phyloP scores from a whole-genome alignment of 2,888 invertebrate species.

The Crocallis elinguaria region DNA sequence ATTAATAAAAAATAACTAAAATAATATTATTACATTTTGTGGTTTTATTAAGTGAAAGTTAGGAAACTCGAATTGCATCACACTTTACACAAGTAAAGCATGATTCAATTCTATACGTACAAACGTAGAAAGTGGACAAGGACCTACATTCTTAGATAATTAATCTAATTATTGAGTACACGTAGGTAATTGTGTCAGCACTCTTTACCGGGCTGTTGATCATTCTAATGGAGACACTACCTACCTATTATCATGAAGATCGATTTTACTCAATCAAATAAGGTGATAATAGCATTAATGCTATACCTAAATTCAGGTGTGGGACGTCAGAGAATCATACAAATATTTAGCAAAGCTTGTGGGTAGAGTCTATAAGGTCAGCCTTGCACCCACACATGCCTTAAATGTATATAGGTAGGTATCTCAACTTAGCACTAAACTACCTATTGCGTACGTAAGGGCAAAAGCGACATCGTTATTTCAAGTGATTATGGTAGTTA shows the following conservation, averaged over 20 bases:
- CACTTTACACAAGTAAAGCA: too few relatives aligned
- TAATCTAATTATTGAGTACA: background rate
- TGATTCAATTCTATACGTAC: too few relatives aligned
- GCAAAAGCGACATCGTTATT: constrained; percentile 36
- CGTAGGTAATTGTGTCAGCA: background rate
- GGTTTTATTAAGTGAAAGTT: too few relatives aligned
- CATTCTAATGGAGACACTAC: constrained; percentile 1
- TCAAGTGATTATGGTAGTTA: constrained; percentile 42
- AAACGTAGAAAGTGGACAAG: background rate
- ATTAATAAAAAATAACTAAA: too few relatives aligned
- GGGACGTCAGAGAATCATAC: constrained; percentile 78
- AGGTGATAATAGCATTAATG: constrained; percentile 68
- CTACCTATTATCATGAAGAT: constrained; percentile 21
- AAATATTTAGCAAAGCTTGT: constrained; percentile 74
- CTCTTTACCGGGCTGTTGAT: background rate
- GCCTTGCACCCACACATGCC: constrained; percentile 83
- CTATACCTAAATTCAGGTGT: constrained; percentile 61
- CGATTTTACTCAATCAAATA: constrained; percentile 49
- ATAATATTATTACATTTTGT: too few relatives aligned
- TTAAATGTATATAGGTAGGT: constrained; percentile 73
- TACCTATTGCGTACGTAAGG: constrained; percentile 36
- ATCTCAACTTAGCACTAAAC: constrained; percentile 68
- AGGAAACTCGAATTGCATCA: too few relatives aligned
- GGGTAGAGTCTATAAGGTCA: constrained; percentile 82
- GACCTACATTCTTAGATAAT: constrained; percentile 2